Conservation (phyloP, 2,888 invertebrate genomes). For the Cataglyphis cursor region DNA sequence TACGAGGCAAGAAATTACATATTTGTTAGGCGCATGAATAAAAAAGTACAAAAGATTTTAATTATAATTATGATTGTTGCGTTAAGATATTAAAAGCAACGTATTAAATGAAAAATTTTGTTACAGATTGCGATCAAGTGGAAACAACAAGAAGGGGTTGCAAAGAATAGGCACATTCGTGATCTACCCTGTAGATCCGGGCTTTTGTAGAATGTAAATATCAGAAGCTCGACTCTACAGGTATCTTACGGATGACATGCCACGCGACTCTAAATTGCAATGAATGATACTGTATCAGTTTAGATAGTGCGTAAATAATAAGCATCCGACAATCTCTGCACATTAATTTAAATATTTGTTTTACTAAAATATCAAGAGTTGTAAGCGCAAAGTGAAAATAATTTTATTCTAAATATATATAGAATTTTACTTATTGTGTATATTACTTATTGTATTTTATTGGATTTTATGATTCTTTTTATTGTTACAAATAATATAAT, state of each 20-base stretch:
- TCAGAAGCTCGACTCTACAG: constrained; percentile 99
- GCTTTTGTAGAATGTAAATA: constrained; percentile 96
- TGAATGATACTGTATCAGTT: constrained; percentile 40
- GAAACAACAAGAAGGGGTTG: constrained; percentile 45
- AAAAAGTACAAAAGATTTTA: background rate
- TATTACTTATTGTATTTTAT: background rate
- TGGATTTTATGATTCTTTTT: background rate
- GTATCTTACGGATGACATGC: constrained; percentile 99
- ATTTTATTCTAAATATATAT: background rate
- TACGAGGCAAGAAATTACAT: background rate
- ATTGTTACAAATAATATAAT: background rate
- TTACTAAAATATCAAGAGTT: background rate
- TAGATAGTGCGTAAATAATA: constrained; percentile 21
- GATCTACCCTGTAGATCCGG: constrained; percentile 99
- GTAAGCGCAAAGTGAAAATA: background rate
- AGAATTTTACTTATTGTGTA: background rate
- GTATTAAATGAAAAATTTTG: constrained; percentile 61
- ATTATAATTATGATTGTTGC: background rate
- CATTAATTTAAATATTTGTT: background rate
- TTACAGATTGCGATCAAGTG: constrained; percentile 66
- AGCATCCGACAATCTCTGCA: background rate
- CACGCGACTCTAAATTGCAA: constrained; percentile 89
- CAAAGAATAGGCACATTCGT: constrained; percentile 94
- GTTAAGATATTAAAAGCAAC: background rate
- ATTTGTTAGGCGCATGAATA: background rate